phyloP scores from a whole-genome alignment of 1,140 invertebrate species.

The Cydia splendana region DNA sequence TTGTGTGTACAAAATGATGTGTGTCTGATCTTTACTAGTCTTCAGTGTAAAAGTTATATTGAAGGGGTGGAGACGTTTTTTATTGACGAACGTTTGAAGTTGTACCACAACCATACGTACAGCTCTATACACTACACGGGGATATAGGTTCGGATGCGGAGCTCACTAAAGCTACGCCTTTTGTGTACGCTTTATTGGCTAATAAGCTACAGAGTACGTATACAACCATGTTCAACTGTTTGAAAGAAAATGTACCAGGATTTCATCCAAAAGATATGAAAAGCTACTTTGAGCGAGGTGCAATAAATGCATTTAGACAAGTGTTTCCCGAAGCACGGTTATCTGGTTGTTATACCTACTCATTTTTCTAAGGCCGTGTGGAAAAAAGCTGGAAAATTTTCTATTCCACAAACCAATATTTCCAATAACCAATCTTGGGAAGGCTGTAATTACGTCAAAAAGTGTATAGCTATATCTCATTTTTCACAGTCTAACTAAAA shows the following conservation, averaged over 20 bases:
- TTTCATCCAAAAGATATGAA: constrained; percentile 22
- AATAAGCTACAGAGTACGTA: constrained; percentile 14
- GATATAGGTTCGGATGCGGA: constrained; percentile 20
- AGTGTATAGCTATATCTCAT: no score
- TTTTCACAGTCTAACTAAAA: no score
- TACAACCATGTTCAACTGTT: constrained; percentile 25
- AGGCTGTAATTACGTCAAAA: no score
- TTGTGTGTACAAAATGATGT: constrained; percentile 6
- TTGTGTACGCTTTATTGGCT: constrained; percentile 2
- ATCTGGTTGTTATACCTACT: no score
- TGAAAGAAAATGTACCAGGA: constrained; percentile 25
- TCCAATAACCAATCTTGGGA: no score
- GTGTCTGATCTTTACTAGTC: neutral
- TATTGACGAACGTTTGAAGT: constrained; percentile 25
- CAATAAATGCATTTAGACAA: constrained; percentile 20
- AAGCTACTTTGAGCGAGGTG: constrained; percentile 8
- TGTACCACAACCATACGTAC: constrained; percentile 14
- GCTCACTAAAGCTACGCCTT: constrained; percentile 9
- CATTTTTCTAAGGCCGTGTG: no score
- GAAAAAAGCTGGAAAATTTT: no score
- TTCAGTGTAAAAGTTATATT: constrained; percentile 24
- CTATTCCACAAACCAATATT: no score
- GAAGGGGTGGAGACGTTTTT: constrained; percentile 18
- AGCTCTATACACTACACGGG: constrained; percentile 24
- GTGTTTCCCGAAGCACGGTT: neutral